Base-by-base conservation (phyloP, 1,140 invertebrate genomes). In the Scaptodrosophila lebanonensis region DNA sequence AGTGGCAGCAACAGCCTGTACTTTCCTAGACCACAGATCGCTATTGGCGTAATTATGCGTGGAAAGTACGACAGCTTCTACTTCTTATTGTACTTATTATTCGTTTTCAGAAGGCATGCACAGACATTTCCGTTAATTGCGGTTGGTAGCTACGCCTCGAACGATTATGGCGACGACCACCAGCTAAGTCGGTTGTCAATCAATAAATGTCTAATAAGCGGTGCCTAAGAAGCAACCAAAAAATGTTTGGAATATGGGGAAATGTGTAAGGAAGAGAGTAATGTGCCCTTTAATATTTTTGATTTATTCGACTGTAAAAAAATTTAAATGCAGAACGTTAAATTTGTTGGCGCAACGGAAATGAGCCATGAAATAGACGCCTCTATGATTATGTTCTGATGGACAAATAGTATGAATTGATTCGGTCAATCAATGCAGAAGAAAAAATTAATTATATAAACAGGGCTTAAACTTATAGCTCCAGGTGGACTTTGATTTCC, bases 1-100 rank as follows among this genome's bases (percentile, higher is more conserved):
- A 77, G 66, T 18, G 44, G 45, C 35, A 52, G 53, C 59, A 62
- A n/a, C n/a, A n/a, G n/a, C n/a, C n/a, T n/a, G 22, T 25, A 25
- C 22, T n/a, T n/a, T 25, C 22, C 3, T 25, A 25, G 22, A 25
- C 22, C 22, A 25, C 8, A 25, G 22, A 25, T 4, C 8, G 22
- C 8, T 63, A 63, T 82, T 68, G 66, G 73, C 82, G 75, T 79
- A 79, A 79, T 79, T 79, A 79, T 82, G 68, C 75, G 75, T 61
- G 60, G 72, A 63, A 73, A 77, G 65, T 73, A 68, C 50, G 47
- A 63, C 20, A 20, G 56, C 9, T 35, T 5, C 2, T 35, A 69
- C 72, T 77, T 62, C 67, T 67, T 71, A 63, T 77, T 63, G 53
- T 59, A 43, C 51, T 67, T 60, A 39, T 72, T 67, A 68, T 73